These are phyloP conservation scores for Cebuella pygmaea DNA, from an alignment of 2,797 vertebrate species.

Conservation along the genomic window DNA sequence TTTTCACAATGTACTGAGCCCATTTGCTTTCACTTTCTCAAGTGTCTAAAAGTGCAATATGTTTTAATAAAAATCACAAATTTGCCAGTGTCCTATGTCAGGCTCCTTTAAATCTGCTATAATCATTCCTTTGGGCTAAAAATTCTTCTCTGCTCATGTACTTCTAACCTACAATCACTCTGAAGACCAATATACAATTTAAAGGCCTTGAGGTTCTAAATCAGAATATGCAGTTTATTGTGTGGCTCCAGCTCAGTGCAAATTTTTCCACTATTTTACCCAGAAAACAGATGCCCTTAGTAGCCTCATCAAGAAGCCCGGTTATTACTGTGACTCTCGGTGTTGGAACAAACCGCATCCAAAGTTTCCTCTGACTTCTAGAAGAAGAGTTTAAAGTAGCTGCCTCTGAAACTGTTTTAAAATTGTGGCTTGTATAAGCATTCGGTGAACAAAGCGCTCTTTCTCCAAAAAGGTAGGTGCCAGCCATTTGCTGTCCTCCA, in stretches of 20 bases:
- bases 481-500: background rate
- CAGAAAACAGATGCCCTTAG: slow-evolving; percentile 38
- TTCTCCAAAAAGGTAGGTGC: background rate
- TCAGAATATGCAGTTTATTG: slow-evolving; percentile 43
- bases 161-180: slow-evolving; percentile 56
- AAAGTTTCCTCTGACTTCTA: background rate
- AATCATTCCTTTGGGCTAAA: slow-evolving; percentile 58
- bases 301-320: slow-evolving; percentile 37
- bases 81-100: background rate
- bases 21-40: background rate
- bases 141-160: background rate
- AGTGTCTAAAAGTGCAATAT: background rate
- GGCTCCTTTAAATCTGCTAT: background rate
- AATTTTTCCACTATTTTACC: slow-evolving; percentile 59
- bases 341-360: background rate
- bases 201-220: slow-evolving; percentile 53
- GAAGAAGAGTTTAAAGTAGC: background rate
- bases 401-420: background rate
- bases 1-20: slow-evolving; percentile 39
- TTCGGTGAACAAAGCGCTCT: background rate
- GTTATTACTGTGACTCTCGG: background rate
- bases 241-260: slow-evolving; percentile 14
- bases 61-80: slow-evolving; percentile 53
- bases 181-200: slow-evolving; percentile 54
- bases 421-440: background rate